Conservation (phyloP, 2,888 invertebrate genomes). For the Leptopilina syphax region DNA sequence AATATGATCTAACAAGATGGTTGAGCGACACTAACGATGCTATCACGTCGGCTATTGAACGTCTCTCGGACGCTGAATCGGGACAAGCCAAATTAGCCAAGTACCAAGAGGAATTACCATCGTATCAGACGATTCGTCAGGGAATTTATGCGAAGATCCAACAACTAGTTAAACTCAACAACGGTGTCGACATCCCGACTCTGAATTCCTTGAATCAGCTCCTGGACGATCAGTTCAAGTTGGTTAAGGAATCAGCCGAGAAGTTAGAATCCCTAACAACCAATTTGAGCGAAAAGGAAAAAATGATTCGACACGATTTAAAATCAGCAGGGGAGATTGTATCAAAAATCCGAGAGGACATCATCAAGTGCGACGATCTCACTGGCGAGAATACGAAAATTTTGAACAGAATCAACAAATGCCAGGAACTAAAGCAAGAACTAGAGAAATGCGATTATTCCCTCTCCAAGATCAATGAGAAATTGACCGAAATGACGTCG, state of each 20-base stretch:
- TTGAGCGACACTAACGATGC: conserved; percentile 88
- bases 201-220: conserved; percentile 83
- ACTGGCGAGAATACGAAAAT: conserved; percentile 92
- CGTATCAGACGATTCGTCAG: conserved; percentile 86
- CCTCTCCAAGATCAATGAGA: conserved; percentile 83
- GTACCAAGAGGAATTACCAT: conserved; percentile 91
- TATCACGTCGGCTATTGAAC: conserved; percentile 86
- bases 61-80: conserved; percentile 88
- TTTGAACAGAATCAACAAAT: conserved; percentile 86
- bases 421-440: conserved; percentile 85
- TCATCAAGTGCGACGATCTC: conserved; percentile 93
- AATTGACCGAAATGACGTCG: conserved; percentile 84
- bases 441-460: conserved; percentile 84
- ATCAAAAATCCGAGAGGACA: conserved; percentile 86
- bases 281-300: conserved; percentile 86
- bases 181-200: conserved; percentile 84
- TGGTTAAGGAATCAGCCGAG: conserved; percentile 85
- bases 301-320: conserved; percentile 83
- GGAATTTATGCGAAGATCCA: conserved; percentile 88
- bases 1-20: conserved; percentile 91
- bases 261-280: conserved; percentile 86
- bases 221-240: conserved; percentile 86
- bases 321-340: conserved; percentile 85
- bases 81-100: conserved; percentile 88
- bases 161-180: conserved; percentile 87